Evolutionary conservation across 2,113 vertebrate genomes (phyloP).

Genomic region (Suncus etruscus): DNA sequence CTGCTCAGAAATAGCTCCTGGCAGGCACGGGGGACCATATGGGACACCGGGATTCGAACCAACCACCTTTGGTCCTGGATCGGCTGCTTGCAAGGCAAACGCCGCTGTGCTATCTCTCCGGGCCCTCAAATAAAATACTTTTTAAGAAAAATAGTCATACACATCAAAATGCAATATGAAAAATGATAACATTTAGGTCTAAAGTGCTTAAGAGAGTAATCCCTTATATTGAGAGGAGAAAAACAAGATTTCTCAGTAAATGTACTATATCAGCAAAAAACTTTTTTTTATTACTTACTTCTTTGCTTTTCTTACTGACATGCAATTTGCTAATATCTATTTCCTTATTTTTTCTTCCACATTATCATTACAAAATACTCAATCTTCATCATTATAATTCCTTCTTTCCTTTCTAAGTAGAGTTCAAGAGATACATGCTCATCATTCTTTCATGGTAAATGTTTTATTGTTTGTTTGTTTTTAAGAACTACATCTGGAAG

Average conservation of each 20-base stretch:
- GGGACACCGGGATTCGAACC: too few species aligned
- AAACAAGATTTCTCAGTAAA: neutral
- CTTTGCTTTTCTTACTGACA: neutral
- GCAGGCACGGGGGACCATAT: too few species aligned
- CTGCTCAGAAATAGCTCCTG: too few species aligned
- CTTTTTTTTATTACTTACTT: neutral
- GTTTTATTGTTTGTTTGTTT: too few species aligned
- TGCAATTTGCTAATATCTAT: neutral
- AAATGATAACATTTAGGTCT: neutral
- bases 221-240: rapidly evolving
- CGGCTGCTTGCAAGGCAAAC: too few species aligned
- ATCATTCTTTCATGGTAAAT: neutral
- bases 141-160: neutral
- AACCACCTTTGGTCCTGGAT: too few species aligned
- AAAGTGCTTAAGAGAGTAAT: neutral
- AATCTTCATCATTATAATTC: neutral
- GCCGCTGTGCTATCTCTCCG: too few species aligned
- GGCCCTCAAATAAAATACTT: too few species aligned
- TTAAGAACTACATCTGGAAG: too few species aligned
- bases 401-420: neutral
- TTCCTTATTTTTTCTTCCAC: neutral
- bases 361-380: neutral
- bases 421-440: neutral
- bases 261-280: neutral
- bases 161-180: neutral